Conservation (phyloP, 2,888 invertebrate genomes). For the Pantelozetes paolii region DNA sequence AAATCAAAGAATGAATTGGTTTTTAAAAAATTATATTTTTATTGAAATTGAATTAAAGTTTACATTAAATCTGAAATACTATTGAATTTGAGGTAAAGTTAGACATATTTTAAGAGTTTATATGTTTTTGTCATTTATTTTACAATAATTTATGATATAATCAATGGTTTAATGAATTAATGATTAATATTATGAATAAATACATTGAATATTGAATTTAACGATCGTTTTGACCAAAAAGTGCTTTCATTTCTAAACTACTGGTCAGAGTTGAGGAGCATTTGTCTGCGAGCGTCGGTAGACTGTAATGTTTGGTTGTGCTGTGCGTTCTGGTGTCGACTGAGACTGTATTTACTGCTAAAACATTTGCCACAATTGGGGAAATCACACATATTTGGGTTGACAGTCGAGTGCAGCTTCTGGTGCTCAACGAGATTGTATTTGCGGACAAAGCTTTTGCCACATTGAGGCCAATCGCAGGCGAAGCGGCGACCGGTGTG, state of each 20-base stretch:
- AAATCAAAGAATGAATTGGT: too few species aligned
- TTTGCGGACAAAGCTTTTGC: constrained; percentile 41
- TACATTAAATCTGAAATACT: background rate
- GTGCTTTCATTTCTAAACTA: background rate
- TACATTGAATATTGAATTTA: background rate
- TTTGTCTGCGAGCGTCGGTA: background rate
- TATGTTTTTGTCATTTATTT: background rate
- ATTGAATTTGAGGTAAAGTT: background rate
- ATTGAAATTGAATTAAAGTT: too few species aligned
- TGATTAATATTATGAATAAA: background rate
- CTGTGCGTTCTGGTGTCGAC: constrained; percentile 40
- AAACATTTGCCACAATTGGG: constrained; percentile 41
- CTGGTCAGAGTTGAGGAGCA: constrained; percentile 14
- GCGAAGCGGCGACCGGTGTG: constrained; percentile 37
- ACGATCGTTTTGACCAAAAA: background rate
- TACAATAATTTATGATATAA: background rate
- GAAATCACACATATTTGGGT: constrained; percentile 41
- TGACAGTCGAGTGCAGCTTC: constrained; percentile 35
- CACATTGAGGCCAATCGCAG: constrained; percentile 41
- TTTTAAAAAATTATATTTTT: too few species aligned
- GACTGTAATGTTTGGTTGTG: constrained; percentile 29
- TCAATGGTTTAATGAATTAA: background rate
- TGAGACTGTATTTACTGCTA: constrained; percentile 40
- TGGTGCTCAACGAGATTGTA: constrained; percentile 40
- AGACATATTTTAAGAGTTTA: background rate